Percentiles rank a stretch among this genome's conserved stretches.
phyloP scores from a whole-genome alignment of 2,113 vertebrate genomes.

The Ahaetulla prasina region DNA sequence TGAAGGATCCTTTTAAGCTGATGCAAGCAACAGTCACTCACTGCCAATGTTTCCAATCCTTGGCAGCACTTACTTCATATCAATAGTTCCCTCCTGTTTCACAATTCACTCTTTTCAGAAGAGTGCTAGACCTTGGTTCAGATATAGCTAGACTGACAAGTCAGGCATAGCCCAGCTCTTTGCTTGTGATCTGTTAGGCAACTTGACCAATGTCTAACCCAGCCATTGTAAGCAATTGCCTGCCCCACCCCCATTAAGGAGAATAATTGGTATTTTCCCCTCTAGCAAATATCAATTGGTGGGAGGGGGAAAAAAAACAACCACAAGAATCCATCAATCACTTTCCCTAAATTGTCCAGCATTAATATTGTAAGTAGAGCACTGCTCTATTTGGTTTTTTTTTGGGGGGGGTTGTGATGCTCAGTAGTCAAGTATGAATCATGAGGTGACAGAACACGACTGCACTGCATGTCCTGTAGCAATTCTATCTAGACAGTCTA shows the following conservation, averaged over 20 bases:
- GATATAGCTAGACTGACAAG: not conserved
- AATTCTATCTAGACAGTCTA: not conserved
- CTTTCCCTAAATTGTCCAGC: not conserved
- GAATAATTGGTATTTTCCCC: not conserved
- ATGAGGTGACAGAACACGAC: not conserved
- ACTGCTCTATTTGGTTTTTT: not conserved
- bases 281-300: not conserved
- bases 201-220: not conserved
- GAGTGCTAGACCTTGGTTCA: not conserved
- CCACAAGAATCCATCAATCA: not conserved
- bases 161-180: not conserved
- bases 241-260: not conserved
- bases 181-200: not conserved
- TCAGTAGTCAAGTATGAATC: not conserved
- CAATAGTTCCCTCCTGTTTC: not conserved
- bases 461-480: not conserved
- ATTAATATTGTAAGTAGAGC: not conserved
- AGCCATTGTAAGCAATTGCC: not conserved
- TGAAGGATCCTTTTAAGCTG: not conserved
- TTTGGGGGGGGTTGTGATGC: not conserved
- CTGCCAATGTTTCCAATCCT: not conserved
- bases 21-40: not conserved
- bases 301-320: not conserved
- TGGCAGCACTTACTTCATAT: not conserved
- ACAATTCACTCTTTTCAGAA: not conserved